Evolutionary conservation across 2,797 vertebrate species (phyloP).

Genomic region (Hydrophis major): DNA sequence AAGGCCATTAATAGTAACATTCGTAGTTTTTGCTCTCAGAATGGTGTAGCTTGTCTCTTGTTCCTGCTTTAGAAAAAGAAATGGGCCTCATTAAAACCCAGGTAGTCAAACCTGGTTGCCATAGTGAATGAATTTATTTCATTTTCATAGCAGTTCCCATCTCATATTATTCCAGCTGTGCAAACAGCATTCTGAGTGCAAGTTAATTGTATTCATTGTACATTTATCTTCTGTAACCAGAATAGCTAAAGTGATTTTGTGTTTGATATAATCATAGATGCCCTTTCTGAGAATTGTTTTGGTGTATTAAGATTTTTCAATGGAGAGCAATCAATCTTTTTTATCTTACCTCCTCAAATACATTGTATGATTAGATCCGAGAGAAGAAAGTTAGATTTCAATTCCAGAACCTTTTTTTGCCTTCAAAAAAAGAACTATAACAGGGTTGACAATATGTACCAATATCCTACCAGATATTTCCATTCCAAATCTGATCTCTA

Average conservation of each 20-base stretch:
- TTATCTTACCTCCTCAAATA: background rate
- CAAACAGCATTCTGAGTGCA: background rate
- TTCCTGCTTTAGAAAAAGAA: conserved; percentile 85
- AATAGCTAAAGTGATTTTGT: conserved; percentile 1
- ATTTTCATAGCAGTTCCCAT: background rate
- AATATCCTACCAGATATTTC: background rate
- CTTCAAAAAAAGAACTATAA: background rate
- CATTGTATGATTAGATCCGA: background rate
- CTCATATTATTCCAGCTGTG: conserved; percentile 20
- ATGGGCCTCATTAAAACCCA: conserved; percentile 61
- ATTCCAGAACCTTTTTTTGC: background rate
- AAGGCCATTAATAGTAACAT: conserved; percentile 90
- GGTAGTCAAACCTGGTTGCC: conserved; percentile 22
- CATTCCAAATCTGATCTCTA: background rate
- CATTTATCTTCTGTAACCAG: conserved; percentile 13
- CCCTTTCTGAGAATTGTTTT: background rate
- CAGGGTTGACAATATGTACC: background rate
- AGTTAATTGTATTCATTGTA: background rate
- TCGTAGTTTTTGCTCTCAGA: conserved; percentile 89
- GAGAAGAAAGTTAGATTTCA: background rate
- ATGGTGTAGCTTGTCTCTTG: conserved; percentile 99
- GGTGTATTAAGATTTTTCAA: background rate
- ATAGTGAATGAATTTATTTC: background rate
- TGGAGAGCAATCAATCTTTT: background rate
- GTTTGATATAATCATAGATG: conserved; percentile 9